Evolutionary conservation across 2,797 vertebrate genomes (phyloP).

Genomic region (Antennarius maculatus): DNA sequence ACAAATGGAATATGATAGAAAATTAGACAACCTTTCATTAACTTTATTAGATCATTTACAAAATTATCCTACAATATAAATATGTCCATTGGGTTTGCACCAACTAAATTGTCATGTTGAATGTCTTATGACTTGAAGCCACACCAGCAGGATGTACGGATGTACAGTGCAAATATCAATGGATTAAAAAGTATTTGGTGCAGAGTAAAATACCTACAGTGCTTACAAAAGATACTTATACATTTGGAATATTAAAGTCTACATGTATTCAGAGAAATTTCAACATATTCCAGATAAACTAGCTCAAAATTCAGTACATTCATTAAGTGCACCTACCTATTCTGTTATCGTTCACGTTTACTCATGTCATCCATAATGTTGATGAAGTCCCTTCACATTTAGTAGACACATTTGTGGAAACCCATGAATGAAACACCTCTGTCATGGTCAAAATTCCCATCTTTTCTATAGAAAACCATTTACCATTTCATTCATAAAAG

Average conservation of each 20-base stretch:
- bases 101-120: no score
- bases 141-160: not conserved
- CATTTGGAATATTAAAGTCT: no score
- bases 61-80: not conserved
- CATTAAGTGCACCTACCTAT: not conserved
- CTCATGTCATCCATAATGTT: not conserved
- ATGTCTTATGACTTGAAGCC: not conserved
- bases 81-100: no score
- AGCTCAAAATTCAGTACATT: no score
- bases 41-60: not conserved
- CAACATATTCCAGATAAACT: not conserved
- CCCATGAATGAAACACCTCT: not conserved
- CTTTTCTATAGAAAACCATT: not conserved
- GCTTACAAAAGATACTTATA: no score
- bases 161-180: not conserved
- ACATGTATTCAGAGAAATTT: not conserved
- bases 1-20: conserved; percentile 12
- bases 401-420: not conserved
- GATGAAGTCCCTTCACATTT: conserved; percentile 3
- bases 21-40: no score
- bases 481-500: no score
- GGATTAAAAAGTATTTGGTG: not conserved
- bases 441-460: not conserved
- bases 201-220: not conserved
- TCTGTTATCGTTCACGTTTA: not conserved